Percentiles rank a stretch among this genome's conserved stretches.
Conservation (phyloP, 2,113 vertebrate genomes). For the pig (Sus scrofa) region T2T-Sscrofa CM000812.6:220382001-220382500, state of each 20-base stretch:
- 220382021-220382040: background rate
- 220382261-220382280: background rate
- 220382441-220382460: background rate
- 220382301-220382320: background rate
- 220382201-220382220: slow-evolving; percentile 30
- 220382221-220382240: slow-evolving; percentile 21
- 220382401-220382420: background rate
- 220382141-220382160: background rate
- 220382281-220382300: background rate
- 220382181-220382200: background rate
- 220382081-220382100: background rate
- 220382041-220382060: background rate
- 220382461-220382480: background rate
- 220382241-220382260: background rate
- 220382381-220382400: slow-evolving; percentile 19
- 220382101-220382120: background rate
- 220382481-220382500: background rate
- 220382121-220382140: background rate
- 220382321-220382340: background rate
- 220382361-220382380: background rate
- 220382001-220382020: background rate
- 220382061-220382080: background rate
- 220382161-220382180: background rate
- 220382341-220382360: background rate
- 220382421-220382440: background rate